Base-by-base conservation (phyloP, 2,113 vertebrate species). In the Albula glossodonta region DNA sequence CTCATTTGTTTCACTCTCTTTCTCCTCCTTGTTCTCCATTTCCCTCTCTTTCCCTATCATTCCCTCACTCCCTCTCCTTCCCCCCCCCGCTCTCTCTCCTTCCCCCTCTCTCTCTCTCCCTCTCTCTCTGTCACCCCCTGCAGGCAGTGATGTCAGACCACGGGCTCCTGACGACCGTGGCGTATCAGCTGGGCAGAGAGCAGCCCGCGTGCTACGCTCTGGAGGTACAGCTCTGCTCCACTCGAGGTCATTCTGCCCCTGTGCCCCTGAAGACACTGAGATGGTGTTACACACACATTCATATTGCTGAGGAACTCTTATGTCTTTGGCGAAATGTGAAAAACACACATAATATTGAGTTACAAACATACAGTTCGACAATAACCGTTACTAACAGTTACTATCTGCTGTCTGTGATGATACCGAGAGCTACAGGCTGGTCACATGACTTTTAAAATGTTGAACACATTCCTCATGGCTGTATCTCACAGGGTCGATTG, bases 91-190 rank as follows among this genome's bases (percentile, higher is more conserved):
- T 41, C 31, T 41, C 31, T 41, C 31, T 41, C 31, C 1, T 1
- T 41, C 31, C 1, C 31, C 1, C n/a, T 74, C 22, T 74, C 15
- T 70, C 19, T 74, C 70, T 74, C 7, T 74, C 22, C 5, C 19
- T 31, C 49, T 79, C 51, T 41, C 50, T 77, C n/a, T n/a, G 15
- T 12, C 50, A 11, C 5, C 5, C 25, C 52, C 60, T 84, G 10
- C 88, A 99, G 96, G 92, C 96, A 13, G 94, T 99, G 8, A 94
- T 97, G 92, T 99, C 98, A 4, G 96, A 97, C 2, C 97, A 97
- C 31, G 98, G 98, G 78, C 97, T 99, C 86, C 90, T 99, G 87
- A 99, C 98, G 80, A 99, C 98, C 0, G 92, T 99, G 3, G 98
- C 97, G 79, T 99, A 99, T 94, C 96, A 99, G 90, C 89, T 99